Conservation (phyloP, 2,797 vertebrate species). For the Hozukius guyotensis region DNA sequence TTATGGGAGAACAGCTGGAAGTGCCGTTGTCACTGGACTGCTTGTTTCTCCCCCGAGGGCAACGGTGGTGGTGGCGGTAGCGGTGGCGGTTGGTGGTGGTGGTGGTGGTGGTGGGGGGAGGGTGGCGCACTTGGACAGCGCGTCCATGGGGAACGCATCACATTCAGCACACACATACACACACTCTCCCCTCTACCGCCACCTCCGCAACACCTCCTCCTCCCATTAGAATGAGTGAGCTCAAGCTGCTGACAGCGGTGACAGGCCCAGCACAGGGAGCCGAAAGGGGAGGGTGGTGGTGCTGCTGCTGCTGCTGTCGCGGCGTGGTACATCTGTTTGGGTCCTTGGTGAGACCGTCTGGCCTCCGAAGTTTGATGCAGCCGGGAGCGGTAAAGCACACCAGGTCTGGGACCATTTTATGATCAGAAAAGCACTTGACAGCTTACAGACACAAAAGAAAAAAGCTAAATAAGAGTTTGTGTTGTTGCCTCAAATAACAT, state of each 20-base stretch:
- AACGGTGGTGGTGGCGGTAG: conserved; percentile 1
- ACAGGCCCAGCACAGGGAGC: conserved; percentile 50
- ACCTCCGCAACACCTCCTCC: conserved; percentile 31
- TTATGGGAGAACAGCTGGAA: conserved; percentile 71
- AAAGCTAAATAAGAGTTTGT: not conserved
- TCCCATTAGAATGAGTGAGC: conserved; percentile 63
- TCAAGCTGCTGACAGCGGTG: conserved; percentile 67
- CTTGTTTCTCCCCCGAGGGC: conserved; percentile 40
- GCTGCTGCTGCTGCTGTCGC: conserved; percentile 2
- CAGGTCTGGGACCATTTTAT: conserved; percentile 25
- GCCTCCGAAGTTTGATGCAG: conserved; percentile 39
- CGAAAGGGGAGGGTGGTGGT: not conserved
- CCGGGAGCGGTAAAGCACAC: conserved; percentile 10
- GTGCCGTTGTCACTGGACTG: conserved; percentile 43
- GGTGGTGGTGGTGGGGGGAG: not conserved
- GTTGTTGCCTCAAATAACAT: not conserved
- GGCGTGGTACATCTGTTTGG: conserved; percentile 59
- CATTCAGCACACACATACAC: conserved; percentile 17
- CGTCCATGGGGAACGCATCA: conserved; percentile 57
- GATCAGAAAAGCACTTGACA: conserved; percentile 50
- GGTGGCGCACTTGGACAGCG: conserved; percentile 49
- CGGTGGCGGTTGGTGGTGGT: not conserved
- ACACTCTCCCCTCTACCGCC: not conserved
- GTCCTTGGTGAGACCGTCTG: conserved; percentile 33
- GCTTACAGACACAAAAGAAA: not conserved